Conservation (phyloP, 1,140 invertebrate species). For the Ips typographus region DNA sequence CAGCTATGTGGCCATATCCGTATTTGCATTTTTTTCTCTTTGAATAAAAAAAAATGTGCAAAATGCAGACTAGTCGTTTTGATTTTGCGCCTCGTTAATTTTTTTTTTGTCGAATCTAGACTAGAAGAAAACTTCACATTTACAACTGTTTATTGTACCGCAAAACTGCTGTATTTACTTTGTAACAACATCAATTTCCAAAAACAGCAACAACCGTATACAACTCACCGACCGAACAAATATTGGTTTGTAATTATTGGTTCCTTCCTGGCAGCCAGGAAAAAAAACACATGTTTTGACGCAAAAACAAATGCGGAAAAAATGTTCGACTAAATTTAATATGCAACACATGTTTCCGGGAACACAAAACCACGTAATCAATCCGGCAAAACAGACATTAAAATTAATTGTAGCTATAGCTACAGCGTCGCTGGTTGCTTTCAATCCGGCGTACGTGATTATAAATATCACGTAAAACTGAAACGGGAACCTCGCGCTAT, state of each 20-base stretch:
- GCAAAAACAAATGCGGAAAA: no score
- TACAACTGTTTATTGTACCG: no score
- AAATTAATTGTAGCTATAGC: slow-evolving; percentile 26
- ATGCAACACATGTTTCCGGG: slow-evolving; percentile 18
- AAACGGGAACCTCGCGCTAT: slow-evolving; percentile 10
- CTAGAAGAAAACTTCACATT: no score
- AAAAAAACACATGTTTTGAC: not conserved
- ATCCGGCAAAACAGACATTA: slow-evolving; percentile 30
- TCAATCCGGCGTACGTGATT: slow-evolving; percentile 29
- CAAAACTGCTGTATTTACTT: not conserved
- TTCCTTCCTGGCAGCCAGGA: not conserved
- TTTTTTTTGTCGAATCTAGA: not conserved
- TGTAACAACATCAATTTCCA: not conserved
- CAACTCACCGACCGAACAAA: not conserved
- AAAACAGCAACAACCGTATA: not conserved
- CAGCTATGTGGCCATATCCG: slow-evolving; percentile 2
- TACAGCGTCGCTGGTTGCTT: slow-evolving; percentile 18
- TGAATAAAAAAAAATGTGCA: not conserved
- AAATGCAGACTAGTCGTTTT: not conserved
- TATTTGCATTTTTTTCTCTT: not conserved
- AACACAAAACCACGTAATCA: slow-evolving; percentile 29
- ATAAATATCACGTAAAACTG: slow-evolving; percentile 29
- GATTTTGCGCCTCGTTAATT: not conserved
- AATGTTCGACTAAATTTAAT: slow-evolving; percentile 23
- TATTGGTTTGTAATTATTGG: not conserved